Percentiles rank a stretch among this genome's conserved stretches.
Evolutionary conservation across 2,797 vertebrate species (phyloP).

Genomic region (Todus mexicanus): DNA sequence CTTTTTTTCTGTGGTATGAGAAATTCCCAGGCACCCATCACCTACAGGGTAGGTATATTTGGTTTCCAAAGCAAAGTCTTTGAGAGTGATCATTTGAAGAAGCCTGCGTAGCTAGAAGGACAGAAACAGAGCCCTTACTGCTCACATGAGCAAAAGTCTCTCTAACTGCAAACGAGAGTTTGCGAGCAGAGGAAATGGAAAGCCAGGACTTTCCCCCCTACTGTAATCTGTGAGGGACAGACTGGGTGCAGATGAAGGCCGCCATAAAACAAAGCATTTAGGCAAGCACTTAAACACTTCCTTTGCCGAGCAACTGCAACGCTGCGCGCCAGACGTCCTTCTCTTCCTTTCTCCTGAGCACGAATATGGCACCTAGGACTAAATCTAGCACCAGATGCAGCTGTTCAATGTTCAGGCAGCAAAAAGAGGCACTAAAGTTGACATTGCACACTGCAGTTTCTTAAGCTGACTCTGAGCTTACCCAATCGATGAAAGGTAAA

Average conservation of each 20-base stretch:
- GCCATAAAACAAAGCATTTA: not conserved
- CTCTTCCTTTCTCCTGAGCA: slow-evolving; percentile 36
- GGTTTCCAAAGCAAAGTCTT: not conserved
- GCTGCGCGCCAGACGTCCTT: not conserved
- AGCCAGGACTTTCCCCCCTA: not conserved
- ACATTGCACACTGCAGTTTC: not conserved
- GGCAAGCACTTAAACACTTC: not conserved
- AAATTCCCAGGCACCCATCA: not conserved
- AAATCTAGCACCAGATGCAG: slow-evolving; percentile 8
- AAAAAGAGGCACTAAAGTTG: not conserved
- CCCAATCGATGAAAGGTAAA: not conserved
- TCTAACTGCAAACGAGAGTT: not conserved
- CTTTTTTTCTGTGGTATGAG: not conserved
- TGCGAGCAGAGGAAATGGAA: not conserved
- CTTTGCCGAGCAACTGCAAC: slow-evolving; percentile 6
- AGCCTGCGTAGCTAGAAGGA: not conserved
- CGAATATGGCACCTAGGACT: not conserved
- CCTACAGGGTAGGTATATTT: not conserved
- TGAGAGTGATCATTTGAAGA: not conserved
- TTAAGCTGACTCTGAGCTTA: not conserved
- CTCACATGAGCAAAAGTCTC: not conserved
- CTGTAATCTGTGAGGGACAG: not conserved
- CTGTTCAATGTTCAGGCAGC: not conserved
- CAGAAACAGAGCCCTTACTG: not conserved
- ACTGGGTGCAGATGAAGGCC: not conserved